Evolutionary conservation across 2,888 invertebrate species (phyloP).

Genomic region (Diplolepis rosae): DNA sequence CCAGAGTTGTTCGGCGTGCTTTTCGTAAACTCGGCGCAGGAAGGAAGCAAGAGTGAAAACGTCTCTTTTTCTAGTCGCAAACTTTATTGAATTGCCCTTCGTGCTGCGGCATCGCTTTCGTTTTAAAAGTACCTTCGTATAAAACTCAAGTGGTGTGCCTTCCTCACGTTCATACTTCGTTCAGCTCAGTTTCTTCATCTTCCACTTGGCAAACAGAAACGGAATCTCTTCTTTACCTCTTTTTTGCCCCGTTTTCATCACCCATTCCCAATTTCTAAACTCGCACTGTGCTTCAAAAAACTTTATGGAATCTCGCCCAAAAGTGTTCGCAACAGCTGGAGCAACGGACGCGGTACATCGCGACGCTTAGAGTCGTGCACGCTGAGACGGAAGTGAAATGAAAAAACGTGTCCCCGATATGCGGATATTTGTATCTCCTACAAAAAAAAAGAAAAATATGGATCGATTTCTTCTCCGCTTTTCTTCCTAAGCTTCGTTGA

Average conservation of each 20-base stretch:
- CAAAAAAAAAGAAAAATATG: background rate
- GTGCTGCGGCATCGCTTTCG: conserved; percentile 37
- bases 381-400: conserved; percentile 13
- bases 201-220: conserved; percentile 49
- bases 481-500: background rate
- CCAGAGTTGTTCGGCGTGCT: conserved; percentile 44
- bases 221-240: conserved; percentile 35
- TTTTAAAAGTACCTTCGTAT: conserved; percentile 31
- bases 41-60: conserved; percentile 42
- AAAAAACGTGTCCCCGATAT: conserved; percentile 22
- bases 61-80: conserved; percentile 45
- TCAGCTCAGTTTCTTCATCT: conserved; percentile 42
- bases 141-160: conserved; percentile 33
- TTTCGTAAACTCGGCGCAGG: conserved; percentile 41
- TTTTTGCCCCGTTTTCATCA: conserved; percentile 31
- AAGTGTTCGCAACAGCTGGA: conserved; percentile 59
- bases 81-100: conserved; percentile 50
- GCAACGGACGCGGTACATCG: conserved; percentile 40
- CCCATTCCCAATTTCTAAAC: conserved; percentile 5
- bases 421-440: conserved; percentile 19
- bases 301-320: conserved; percentile 54
- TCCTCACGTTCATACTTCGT: conserved; percentile 39
- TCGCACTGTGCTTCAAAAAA: conserved; percentile 44
- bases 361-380: background rate
- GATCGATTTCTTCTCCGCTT: conserved; percentile 15